Evolutionary conservation across 2,888 invertebrate species (phyloP), one percentile per base, ranked within the genome.

Genomic region (Cheilosia impressa): DNA sequence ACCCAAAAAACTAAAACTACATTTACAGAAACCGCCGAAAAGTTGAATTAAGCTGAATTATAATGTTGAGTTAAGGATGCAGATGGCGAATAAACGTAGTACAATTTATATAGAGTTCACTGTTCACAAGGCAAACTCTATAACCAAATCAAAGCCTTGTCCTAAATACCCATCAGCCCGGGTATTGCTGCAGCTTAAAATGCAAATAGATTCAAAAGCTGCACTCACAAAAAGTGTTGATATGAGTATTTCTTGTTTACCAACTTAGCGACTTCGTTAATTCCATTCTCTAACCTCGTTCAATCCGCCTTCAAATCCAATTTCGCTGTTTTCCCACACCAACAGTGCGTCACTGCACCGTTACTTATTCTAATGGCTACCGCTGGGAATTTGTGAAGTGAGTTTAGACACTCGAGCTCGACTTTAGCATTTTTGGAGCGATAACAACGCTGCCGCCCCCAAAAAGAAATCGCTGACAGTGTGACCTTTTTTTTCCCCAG

Each of bases 401-500:
- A 72, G 6, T 45, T 31, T 9, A 31, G 9, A 31, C 45, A 47
- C 47, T 47, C 5, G 17, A 62, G 71, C 71, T 71, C 71, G 58
- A 58, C 2, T 50, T 55, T 69, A 45, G 43, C 19, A 66, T 38
- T 72, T 69, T 47, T 4, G 10, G 5, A 22, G 62, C 62, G 78
- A 83, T 78, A 78, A 78, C 34, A 72, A 10, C 38, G 17, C 34
- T 45, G 34, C 60, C 72, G 66, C 78, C 78, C 77, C 77, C 77
- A 83, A 84, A 65, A 22, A 27, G 27, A 73, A 63, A 69, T 58
- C 79, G 73, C 38, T 10, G 38, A 3, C 38, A 38, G 38, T 38
- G 79, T 79, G 68, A 75, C 69, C 83, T 53, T 24, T 75, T 55
- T 22, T 60, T 43, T n/a, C 45, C 65, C 47, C 38, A 66, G 10